These are phyloP conservation scores for Albula glossodonta DNA, from an alignment of 2,113 vertebrate species.

Conservation along the genomic window DNA sequence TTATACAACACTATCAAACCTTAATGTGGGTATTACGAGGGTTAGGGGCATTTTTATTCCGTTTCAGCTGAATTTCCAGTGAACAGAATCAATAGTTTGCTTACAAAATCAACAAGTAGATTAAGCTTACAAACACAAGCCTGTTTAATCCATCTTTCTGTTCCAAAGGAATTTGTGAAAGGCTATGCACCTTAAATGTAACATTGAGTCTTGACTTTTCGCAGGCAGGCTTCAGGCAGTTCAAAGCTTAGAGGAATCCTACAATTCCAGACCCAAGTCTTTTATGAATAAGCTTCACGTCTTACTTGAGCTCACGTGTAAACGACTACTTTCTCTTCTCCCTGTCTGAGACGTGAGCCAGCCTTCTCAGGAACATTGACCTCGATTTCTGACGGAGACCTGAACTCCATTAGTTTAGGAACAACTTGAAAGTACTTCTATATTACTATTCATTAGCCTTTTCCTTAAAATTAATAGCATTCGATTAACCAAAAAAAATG, in stretches of 20 bases:
- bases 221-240: conserved; percentile 61
- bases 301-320: background rate
- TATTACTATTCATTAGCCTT: background rate
- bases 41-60: conserved; percentile 22
- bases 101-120: conserved; percentile 32
- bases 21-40: background rate
- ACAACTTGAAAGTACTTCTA: background rate
- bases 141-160: conserved; percentile 64
- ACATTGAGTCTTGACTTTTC: conserved; percentile 70
- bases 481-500: no score
- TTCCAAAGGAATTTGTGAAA: conserved; percentile 63
- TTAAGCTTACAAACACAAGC: conserved; percentile 59
- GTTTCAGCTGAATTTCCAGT: conserved; percentile 34
- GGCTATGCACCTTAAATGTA: conserved; percentile 66
- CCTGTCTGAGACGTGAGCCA: background rate
- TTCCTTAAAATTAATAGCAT: no score
- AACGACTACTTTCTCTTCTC: conserved; percentile 4
- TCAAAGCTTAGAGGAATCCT: background rate
- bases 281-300: conserved; percentile 8
- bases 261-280: background rate
- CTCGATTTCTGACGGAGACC: background rate
- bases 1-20: background rate
- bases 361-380: background rate
- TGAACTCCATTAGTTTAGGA: background rate
- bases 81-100: conserved; percentile 34